Conservation (phyloP, 2,797 vertebrate species). For the Miichthys miiuy region DNA sequence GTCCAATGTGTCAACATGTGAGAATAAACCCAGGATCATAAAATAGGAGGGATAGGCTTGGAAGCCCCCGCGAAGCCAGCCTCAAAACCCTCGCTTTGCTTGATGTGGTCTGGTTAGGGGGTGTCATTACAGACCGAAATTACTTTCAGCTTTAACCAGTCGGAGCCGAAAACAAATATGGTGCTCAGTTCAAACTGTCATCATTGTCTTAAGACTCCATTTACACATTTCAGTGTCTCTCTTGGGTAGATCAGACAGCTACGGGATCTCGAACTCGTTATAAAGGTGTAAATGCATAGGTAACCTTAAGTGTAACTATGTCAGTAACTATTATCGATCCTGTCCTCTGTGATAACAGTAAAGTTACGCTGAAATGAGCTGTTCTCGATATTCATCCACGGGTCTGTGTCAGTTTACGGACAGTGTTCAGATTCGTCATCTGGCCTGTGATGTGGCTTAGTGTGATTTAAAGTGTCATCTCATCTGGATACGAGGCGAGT, state of each 20-base stretch:
- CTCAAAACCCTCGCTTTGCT: slow-evolving; percentile 27
- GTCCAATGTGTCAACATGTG: slow-evolving; percentile 69
- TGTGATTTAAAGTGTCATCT: neutral
- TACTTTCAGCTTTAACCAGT: slow-evolving; percentile 23
- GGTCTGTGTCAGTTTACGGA: neutral
- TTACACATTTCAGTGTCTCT: slow-evolving; percentile 21
- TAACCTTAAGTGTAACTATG: neutral
- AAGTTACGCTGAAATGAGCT: neutral
- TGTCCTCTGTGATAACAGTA: no score
- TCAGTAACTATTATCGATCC: neutral
- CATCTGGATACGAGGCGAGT: neutral
- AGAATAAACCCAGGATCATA: slow-evolving; percentile 55
- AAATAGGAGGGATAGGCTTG: slow-evolving; percentile 46
- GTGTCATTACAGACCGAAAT: slow-evolving; percentile 13
- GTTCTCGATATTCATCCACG: neutral
- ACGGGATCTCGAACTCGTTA: neutral
- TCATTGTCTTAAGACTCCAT: slow-evolving; percentile 9
- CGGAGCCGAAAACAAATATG: slow-evolving; percentile 5
- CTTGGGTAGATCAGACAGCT: neutral
- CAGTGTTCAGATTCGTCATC: neutral
- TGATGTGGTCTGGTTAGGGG: slow-evolving; percentile 14
- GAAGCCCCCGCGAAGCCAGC: slow-evolving; percentile 50
- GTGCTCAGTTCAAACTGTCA: neutral
- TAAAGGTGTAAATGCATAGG: neutral
- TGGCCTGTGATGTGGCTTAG: neutral